A percentile compares a stretch with the other conserved stretches of the same genome.
Conservation (phyloP, 2,888 invertebrate genomes). For the Nipponacmea schrenckii region DNA sequence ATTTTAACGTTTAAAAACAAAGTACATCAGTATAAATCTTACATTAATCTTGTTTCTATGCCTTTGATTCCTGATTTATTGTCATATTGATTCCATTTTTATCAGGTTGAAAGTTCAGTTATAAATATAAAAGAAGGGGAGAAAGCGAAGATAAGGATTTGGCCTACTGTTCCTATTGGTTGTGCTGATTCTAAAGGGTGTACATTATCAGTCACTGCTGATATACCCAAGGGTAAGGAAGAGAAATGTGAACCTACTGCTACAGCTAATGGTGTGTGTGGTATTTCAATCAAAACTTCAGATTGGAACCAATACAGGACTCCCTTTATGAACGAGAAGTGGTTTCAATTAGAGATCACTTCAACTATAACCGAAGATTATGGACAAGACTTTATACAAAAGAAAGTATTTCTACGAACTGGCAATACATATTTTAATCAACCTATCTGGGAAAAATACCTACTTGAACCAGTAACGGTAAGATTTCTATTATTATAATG, state of each 20-base stretch:
- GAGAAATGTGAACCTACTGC: background rate
- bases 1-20: too few relatives aligned
- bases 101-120: background rate
- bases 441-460: background rate
- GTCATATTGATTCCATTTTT: background rate
- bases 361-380: background rate
- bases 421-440: background rate
- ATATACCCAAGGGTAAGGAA: background rate
- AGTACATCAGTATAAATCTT: too few relatives aligned
- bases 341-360: background rate
- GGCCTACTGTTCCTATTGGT: background rate
- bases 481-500: too few relatives aligned
- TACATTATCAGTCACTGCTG: background rate
- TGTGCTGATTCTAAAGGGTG: background rate
- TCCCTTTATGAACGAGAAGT: too few relatives aligned
- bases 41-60: too few relatives aligned
- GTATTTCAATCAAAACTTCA: background rate
- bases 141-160: background rate
- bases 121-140: background rate
- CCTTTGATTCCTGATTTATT: too few relatives aligned
- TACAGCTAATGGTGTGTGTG: background rate
- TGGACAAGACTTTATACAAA: background rate
- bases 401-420: background rate
- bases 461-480: too few relatives aligned
- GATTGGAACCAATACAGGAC: background rate